A percentile compares a stretch with the other conserved stretches of the same genome.
Conservation (phyloP, 92 coral and sea anemone genomes). For the Phenganax stokvisi region DNA sequence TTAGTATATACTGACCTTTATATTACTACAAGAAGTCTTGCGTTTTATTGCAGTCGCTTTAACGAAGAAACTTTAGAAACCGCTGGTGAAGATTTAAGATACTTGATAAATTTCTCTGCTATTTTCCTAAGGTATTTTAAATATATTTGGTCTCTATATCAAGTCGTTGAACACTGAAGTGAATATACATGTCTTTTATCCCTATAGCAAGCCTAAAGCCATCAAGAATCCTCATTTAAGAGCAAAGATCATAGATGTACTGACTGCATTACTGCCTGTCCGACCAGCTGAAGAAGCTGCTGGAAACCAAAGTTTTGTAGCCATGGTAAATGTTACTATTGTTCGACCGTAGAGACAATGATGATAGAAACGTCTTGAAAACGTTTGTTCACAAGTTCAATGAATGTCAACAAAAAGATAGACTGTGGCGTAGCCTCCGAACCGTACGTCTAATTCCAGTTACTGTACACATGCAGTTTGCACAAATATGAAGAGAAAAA, state of each 20-base stretch:
- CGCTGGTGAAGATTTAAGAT: slow-evolving; percentile 71
- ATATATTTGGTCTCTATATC: not conserved
- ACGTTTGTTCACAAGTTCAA: too few relatives aligned
- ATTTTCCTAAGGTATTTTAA: slow-evolving; percentile 78
- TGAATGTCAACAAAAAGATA: too few relatives aligned
- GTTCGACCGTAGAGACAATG: not conserved
- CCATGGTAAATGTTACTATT: slow-evolving; percentile 48
- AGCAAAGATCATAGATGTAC: slow-evolving; percentile 91
- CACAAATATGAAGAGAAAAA: too few relatives aligned
- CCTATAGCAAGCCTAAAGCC: slow-evolving; percentile 69
- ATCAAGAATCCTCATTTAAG: slow-evolving; percentile 91
- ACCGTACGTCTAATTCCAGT: too few relatives aligned
- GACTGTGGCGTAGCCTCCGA: too few relatives aligned
- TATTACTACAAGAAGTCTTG: too few relatives aligned
- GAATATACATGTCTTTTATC: not conserved
- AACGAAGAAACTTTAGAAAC: slow-evolving; percentile 89
- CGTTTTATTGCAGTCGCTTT: slow-evolving; percentile 61
- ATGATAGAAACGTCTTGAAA: too few relatives aligned
- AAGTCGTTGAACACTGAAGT: not conserved
- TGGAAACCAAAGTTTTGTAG: slow-evolving; percentile 50
- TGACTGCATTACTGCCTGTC: slow-evolving; percentile 75
- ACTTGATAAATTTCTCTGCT: slow-evolving; percentile 79
- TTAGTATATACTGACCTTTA: too few relatives aligned
- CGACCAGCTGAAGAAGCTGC: slow-evolving; percentile 47
- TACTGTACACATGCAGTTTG: too few relatives aligned